Evolutionary conservation across 2,113 vertebrate genomes (phyloP), one percentile per base, ranked within the genome.

Genomic region (Lamprotornis superbus): DNA sequence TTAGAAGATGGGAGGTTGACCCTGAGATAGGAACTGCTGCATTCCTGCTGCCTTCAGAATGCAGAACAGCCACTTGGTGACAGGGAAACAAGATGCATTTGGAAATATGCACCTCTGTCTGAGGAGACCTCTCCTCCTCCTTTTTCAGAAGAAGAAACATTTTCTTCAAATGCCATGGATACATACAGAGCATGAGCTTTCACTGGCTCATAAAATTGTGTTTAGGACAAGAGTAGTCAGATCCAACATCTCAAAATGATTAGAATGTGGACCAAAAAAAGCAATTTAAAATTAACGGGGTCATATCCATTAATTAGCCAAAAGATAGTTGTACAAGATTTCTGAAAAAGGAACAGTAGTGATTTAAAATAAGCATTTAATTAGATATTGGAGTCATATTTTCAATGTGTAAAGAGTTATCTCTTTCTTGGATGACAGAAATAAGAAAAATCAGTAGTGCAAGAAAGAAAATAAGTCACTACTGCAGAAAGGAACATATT

Each of bases 1-100:
- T 91, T 93, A 91, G 85, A 87, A 94, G 42, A 91, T 49, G 46
- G 44, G 89, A 92, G 31, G 18, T 20, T 95, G 89, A 87, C 67
- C 52, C 63, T 85, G 39, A 91, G 60, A 49, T 87, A 68, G 67
- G 53, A 87, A 85, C 67, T 15, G 22, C 39, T 74, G 39, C 7
- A 4, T 92, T 94, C 60, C 42, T 91, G 46, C 71, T 94, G 83
- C 88, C 64, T 88, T 79, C 61, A 88, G 63, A 2, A 90, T 83
- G 83, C 39, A 50, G 89, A 97, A 49, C 56, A 94, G 59, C n/a
- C 52, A 33, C 40, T 82, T 4, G 16, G n/a, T 81, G 75, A 94
- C 42, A 90, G 65, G 56, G 30, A 64, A 46, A 90, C 1, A 6
- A 75, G 52, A 68, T 71, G 11, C 28, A 30, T 46, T 80, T 90